Percentiles rank a stretch among this genome's conserved stretches.
Evolutionary conservation across 2,113 vertebrate species (phyloP).

Genomic region (Takifugu flavidus): DNA sequence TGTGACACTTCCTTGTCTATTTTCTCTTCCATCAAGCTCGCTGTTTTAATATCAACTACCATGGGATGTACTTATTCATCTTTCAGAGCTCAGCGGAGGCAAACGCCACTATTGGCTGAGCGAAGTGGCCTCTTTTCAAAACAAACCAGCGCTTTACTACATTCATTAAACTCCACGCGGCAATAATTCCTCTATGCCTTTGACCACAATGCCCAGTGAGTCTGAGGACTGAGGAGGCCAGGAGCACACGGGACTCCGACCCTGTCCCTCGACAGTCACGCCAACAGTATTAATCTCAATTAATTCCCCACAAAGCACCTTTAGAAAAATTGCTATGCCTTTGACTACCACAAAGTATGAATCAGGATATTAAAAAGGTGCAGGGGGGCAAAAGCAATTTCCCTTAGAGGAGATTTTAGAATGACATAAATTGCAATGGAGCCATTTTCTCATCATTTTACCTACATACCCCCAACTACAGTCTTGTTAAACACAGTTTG

Average conservation of each 20-base stretch:
- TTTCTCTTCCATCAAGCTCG: not conserved
- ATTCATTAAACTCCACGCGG: slow-evolving; percentile 70
- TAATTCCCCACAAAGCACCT: slow-evolving; percentile 44
- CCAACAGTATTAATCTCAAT: slow-evolving; percentile 63
- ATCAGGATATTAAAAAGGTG: slow-evolving; percentile 74
- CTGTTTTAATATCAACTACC: slow-evolving; percentile 24
- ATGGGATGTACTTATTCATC: slow-evolving; percentile 21
- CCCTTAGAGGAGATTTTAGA: slow-evolving; percentile 58
- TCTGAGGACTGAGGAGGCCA: slow-evolving; percentile 13
- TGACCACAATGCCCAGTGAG: slow-evolving; percentile 2
- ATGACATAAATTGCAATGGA: slow-evolving; percentile 50
- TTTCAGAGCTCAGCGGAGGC: slow-evolving; percentile 2
- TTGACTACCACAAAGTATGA: slow-evolving; percentile 47
- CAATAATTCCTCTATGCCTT: slow-evolving; percentile 70
- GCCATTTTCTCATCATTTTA: slow-evolving; percentile 32
- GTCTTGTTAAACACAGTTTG: slow-evolving; percentile 5
- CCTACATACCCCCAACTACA: slow-evolving; percentile 19
- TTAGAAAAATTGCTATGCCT: slow-evolving; percentile 21
- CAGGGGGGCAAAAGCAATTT: slow-evolving; percentile 74
- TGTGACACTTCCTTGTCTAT: slow-evolving; percentile 7
- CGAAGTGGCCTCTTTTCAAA: not conserved
- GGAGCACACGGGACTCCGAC: slow-evolving; percentile 22
- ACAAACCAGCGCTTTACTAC: slow-evolving; percentile 40
- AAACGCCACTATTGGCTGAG: no score
- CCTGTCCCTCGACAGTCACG: slow-evolving; percentile 29